Percentiles rank a stretch among this genome's conserved stretches.
Conservation (phyloP, 2,888 invertebrate species). For the Eupithecia subfuscata region DNA sequence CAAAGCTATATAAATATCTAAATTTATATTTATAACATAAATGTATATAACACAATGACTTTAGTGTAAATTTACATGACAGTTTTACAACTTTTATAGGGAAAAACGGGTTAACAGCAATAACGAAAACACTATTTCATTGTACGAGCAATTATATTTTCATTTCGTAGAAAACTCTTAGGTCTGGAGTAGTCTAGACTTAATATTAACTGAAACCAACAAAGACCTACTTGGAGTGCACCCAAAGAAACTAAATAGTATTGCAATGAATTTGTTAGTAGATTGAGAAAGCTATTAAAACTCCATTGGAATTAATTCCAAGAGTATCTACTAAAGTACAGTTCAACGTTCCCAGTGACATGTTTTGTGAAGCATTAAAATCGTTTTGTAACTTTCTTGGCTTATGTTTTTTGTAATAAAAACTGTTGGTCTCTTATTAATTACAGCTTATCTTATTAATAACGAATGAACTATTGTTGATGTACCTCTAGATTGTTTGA, state of each 20-base stretch:
- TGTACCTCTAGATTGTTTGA: too few species aligned
- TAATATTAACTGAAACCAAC: not conserved
- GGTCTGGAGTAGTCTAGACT: too few species aligned
- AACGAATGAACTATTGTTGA: too few species aligned
- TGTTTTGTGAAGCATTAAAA: not conserved
- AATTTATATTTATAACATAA: too few species aligned
- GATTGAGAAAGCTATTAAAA: conserved; percentile 13
- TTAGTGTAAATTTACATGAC: too few species aligned
- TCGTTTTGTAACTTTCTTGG: not conserved
- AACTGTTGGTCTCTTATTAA: not conserved
- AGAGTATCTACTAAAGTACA: not conserved
- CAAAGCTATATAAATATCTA: too few species aligned
- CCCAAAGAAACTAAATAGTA: conserved; percentile 12
- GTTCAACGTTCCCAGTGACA: not conserved
- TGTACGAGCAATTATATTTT: not conserved
- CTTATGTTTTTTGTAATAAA: not conserved
- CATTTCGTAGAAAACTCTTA: not conserved
- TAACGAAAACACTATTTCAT: not conserved
- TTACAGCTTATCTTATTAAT: too few species aligned
- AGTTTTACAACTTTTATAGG: not conserved
- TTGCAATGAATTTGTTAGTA: conserved; percentile 14
- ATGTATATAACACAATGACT: too few species aligned
- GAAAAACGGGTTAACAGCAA: not conserved
- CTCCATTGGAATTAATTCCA: conserved; percentile 10
- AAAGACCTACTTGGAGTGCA: conserved; percentile 3